Percentiles rank a stretch among this genome's conserved stretches.
phyloP scores from a whole-genome alignment of 2,113 vertebrate genomes.

The Marcusenius ussheri region DNA sequence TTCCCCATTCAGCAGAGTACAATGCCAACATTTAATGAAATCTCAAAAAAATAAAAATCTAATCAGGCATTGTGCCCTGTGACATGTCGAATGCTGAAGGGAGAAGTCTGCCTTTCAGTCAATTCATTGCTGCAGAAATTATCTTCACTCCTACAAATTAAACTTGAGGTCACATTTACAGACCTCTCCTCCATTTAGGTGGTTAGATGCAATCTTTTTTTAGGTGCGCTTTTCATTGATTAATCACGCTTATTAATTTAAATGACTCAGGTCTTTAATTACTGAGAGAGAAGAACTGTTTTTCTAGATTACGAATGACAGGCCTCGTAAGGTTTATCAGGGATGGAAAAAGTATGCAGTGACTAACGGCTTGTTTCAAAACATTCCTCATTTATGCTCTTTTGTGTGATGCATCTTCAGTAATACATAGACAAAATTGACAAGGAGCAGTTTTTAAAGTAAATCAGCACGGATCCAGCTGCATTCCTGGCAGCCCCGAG shows the following conservation, averaged over 20 bases:
- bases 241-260: constrained; percentile 28
- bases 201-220: constrained; percentile 21
- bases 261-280: constrained; percentile 24
- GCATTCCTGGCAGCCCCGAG: neutral
- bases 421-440: neutral
- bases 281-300: constrained; percentile 20
- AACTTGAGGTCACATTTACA: constrained; percentile 17
- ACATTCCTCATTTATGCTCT: neutral
- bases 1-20: neutral
- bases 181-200: constrained; percentile 12
- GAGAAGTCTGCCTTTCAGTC: constrained; percentile 14
- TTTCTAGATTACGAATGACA: constrained; percentile 21
- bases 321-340: constrained; percentile 15
- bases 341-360: neutral
- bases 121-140: constrained; percentile 19
- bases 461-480: neutral
- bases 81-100: neutral
- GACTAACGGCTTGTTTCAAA: constrained; percentile 1
- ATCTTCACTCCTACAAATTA: constrained; percentile 9
- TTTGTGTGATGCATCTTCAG: neutral
- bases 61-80: neutral
- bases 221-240: constrained; percentile 23
- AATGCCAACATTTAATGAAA: constrained; percentile 2
- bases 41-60: neutral
- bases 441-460: neutral